Evolutionary conservation across 2,888 invertebrate genomes (phyloP).

Genomic region (Scaptomyza reducta): DNA sequence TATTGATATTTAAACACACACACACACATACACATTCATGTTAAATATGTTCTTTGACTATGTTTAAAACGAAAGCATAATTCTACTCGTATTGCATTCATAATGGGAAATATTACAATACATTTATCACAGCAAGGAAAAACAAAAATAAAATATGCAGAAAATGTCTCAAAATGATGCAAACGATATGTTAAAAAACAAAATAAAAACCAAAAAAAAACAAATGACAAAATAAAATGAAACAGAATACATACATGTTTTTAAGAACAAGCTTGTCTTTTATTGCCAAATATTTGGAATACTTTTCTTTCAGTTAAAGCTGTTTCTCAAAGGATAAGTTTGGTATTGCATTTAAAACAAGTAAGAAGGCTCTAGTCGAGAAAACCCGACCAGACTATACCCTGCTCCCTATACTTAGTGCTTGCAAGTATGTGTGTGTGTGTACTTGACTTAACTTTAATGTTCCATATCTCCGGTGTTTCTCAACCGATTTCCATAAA

Average conservation of each 20-base stretch:
- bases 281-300: not conserved
- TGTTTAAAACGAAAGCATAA: constrained; percentile 31
- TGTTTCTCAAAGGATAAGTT: too few species aligned
- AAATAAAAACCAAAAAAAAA: constrained; percentile 23
- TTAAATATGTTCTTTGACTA: constrained; percentile 47
- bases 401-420: too few species aligned
- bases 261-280: constrained; percentile 51
- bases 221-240: constrained; percentile 21
- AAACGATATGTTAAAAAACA: constrained; percentile 41
- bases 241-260: constrained; percentile 67
- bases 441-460: too few species aligned
- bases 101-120: constrained; percentile 36
- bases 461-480: too few species aligned
- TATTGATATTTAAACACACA: constrained; percentile 45
- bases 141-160: constrained; percentile 17
- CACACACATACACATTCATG: constrained; percentile 36
- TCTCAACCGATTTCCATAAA: not conserved
- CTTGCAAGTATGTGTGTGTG: too few species aligned
- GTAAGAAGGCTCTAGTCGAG: too few species aligned
- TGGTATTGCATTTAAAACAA: too few species aligned
- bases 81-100: constrained; percentile 38
- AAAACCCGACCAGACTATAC: too few species aligned
- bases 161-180: constrained; percentile 42
- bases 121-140: constrained; percentile 36
- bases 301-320: not conserved